A percentile compares a stretch with the other conserved stretches of the same genome.
These are phyloP conservation scores for Eupeodes latifasciatus DNA, from an alignment of 2,888 invertebrate species.

Conservation along the genomic window DNA sequence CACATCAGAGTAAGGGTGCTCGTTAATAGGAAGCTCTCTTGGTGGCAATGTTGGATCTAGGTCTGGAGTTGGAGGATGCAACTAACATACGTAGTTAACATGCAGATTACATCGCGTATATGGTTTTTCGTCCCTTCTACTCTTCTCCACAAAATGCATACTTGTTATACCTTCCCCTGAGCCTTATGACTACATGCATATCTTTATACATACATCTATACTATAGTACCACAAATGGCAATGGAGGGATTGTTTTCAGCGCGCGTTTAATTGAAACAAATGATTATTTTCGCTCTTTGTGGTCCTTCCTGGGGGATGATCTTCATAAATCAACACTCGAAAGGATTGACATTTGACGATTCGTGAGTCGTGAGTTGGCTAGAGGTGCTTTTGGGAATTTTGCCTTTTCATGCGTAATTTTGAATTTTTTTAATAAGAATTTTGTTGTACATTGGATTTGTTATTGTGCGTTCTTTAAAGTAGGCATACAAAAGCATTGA, in stretches of 20 bases:
- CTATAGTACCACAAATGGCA: neutral
- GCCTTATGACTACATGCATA: neutral
- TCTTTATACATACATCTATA: too few relatives aligned
- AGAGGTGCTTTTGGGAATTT: conserved; percentile 22
- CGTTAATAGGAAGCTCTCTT: conserved; percentile 1
- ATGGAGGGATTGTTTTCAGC: conserved; percentile 49
- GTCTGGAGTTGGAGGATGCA: neutral
- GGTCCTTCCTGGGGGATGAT: conserved; percentile 49
- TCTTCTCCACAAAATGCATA: conserved; percentile 14
- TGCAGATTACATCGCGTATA: conserved; percentile 47
- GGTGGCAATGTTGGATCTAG: too few relatives aligned
- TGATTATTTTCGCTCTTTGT: conserved; percentile 58
- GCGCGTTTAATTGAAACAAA: conserved; percentile 71
- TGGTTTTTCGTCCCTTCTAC: conserved; percentile 15
- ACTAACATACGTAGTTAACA: conserved; percentile 46
- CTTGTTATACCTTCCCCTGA: neutral
- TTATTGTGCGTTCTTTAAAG: too few relatives aligned
- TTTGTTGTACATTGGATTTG: too few relatives aligned
- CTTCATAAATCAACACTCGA: conserved; percentile 67
- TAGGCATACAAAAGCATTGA: too few relatives aligned
- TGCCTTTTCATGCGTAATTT: neutral
- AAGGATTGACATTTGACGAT: neutral
- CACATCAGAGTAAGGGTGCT: neutral
- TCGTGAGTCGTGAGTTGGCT: neutral
- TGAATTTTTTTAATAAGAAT: neutral